Conservation (phyloP, 37 sponge, comb jelly and placozoan genomes). For the Halichondria panicea region DNA sequence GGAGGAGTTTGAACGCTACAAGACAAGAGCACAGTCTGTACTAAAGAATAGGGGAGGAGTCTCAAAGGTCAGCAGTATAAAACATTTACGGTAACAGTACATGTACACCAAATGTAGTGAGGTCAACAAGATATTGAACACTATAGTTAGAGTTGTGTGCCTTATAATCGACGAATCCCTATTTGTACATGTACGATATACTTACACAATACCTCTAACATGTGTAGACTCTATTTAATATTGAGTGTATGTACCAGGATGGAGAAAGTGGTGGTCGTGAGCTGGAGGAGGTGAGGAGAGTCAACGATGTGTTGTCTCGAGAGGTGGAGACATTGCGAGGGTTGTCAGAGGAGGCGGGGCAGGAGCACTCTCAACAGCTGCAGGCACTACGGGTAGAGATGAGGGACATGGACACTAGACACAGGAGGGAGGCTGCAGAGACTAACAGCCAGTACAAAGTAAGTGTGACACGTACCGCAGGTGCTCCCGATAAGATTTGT, state of each 20-base stretch:
- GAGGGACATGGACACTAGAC: conserved; percentile 28
- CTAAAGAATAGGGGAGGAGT: conserved; percentile 34
- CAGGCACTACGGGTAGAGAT: conserved; percentile 51
- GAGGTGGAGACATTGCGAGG: conserved; percentile 1
- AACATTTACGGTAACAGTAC: too few species aligned
- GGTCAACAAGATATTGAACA: too few species aligned
- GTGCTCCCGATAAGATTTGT: neutral
- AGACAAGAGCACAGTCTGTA: conserved; percentile 62
- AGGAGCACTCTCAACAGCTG: conserved; percentile 13
- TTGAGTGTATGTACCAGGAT: conserved; percentile 13
- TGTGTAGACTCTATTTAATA: too few species aligned
- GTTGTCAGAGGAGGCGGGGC: conserved; percentile 42
- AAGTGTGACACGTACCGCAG: neutral
- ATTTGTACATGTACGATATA: too few species aligned
- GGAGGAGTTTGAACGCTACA: conserved; percentile 75
- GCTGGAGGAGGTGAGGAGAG: neutral
- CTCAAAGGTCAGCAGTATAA: too few species aligned
- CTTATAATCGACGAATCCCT: too few species aligned
- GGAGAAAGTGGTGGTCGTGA: conserved; percentile 11
- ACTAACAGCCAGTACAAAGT: conserved; percentile 48
- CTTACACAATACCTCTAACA: too few species aligned
- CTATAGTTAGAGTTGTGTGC: too few species aligned
- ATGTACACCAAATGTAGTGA: too few species aligned
- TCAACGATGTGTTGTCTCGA: neutral
- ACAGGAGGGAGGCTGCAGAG: conserved; percentile 26